phyloP scores from a whole-genome alignment of 2,797 vertebrate species.

The Setipinna tenuifilis region DNA sequence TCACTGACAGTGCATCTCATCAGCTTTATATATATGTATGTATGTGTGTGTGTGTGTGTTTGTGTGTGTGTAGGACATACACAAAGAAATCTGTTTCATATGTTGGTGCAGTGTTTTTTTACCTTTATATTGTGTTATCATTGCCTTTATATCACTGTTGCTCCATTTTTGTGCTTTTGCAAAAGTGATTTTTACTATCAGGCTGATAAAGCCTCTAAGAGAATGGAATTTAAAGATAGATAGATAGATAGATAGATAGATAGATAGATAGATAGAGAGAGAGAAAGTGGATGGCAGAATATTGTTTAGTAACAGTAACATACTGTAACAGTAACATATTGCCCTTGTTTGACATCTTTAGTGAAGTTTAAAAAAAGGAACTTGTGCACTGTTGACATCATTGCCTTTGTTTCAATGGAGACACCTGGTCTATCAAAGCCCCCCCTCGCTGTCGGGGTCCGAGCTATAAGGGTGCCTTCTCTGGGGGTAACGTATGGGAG shows the following conservation, averaged over 20 bases:
- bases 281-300: neutral
- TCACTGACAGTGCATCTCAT: neutral
- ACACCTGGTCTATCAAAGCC: constrained; percentile 17
- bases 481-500: constrained; percentile 10
- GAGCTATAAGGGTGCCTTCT: constrained; percentile 11
- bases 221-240: too few relatives aligned
- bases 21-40: too few relatives aligned
- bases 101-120: too few relatives aligned
- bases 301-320: neutral
- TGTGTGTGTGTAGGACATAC: too few relatives aligned
- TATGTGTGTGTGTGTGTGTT: too few relatives aligned
- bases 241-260: too few relatives aligned
- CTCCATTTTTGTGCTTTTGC: too few relatives aligned
- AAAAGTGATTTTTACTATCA: too few relatives aligned
- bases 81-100: too few relatives aligned
- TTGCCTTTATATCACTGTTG: too few relatives aligned
- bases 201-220: too few relatives aligned
- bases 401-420: neutral
- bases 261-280: neutral
- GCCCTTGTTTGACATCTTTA: neutral
- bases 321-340: neutral
- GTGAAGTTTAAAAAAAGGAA: neutral
- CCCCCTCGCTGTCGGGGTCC: constrained; percentile 11
- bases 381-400: neutral
- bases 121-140: too few relatives aligned